Conservation (phyloP, 2,888 invertebrate genomes). For the Xylota segnis region DNA sequence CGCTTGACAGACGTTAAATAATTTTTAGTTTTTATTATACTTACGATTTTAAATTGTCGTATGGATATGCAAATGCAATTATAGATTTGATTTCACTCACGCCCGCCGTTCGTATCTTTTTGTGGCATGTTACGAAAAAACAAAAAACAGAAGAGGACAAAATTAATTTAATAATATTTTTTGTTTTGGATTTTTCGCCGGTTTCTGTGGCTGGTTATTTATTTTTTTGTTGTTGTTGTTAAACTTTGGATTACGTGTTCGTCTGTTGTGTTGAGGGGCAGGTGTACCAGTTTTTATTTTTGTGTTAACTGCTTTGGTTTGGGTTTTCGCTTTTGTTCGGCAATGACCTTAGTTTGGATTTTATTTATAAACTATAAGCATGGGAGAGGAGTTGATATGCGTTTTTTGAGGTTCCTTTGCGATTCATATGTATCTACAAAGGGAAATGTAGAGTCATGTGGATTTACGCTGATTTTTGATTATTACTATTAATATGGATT, state of each 20-base stretch:
- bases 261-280: conserved; percentile 1
- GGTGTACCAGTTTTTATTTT: conserved; percentile 40
- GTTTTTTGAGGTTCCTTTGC: neutral
- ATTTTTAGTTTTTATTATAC: conserved; percentile 35
- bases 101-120: neutral
- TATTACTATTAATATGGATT: neutral
- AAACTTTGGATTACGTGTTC: conserved; percentile 6
- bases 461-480: neutral
- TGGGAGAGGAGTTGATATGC: neutral
- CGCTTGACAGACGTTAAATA: conserved; percentile 18
- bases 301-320: neutral
- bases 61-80: conserved; percentile 48
- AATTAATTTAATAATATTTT: neutral
- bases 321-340: conserved; percentile 6
- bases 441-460: neutral
- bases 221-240: conserved; percentile 25
- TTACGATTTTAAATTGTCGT: conserved; percentile 13
- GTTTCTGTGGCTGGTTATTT: conserved; percentile 22
- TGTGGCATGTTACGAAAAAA: neutral
- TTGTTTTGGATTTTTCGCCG: conserved; percentile 44
- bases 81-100: conserved; percentile 32
- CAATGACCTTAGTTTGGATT: conserved; percentile 56
- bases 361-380: conserved; percentile 9
- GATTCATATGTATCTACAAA: neutral
- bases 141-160: neutral